Evolutionary conservation across 2,888 invertebrate species (phyloP), one percentile per base, ranked within the genome.

Genomic region (Acleris emargana): DNA sequence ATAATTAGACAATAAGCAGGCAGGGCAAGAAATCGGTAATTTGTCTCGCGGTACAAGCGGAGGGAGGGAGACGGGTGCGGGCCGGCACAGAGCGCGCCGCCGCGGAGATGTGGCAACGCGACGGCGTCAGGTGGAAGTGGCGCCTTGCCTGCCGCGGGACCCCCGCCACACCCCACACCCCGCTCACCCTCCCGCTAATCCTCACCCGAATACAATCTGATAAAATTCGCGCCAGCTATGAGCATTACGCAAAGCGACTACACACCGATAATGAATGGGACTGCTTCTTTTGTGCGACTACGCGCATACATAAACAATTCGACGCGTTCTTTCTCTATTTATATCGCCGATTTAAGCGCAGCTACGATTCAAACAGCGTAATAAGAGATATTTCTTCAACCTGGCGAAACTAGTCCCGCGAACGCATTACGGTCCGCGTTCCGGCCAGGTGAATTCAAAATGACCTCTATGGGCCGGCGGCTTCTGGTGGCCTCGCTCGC

Each of bases 51-150:
- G 76, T 84, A 89, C 88, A 88, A 88, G 89, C 86, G 88, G 87
- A 86, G 87, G 85, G 81, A 86, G 87, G 82, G 87, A 86, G 88
- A 85, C 81, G 86, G 72, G 66, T 68, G 73, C 69, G 73, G 77
- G 87, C 82, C 82, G 87, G 88, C 87, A 89, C 82, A 83, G 83
- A 83, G 87, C 86, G 83, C 76, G 80, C 81, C 78, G 75, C 82
- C 87, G 81, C 87, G 82, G 88, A 89, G 88, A 88, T 89, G 88
- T 88, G 87, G 88, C 90, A 87, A 88, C 91, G 90, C 91, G 89
- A 90, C 91, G 91, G 91, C 91, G 91, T 91, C 92, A 92, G 91
- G 92, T 92, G 91, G 89, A 89, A 89, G 88, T 86, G 87, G 88
- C 89, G 88, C 87, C 85, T 66, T 66, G 60, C 64, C 55, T 55